A percentile compares a stretch with the other conserved stretches of the same genome.
phyloP scores from a whole-genome alignment of 2,113 vertebrate species.

The Hystrix cristata region DNA sequence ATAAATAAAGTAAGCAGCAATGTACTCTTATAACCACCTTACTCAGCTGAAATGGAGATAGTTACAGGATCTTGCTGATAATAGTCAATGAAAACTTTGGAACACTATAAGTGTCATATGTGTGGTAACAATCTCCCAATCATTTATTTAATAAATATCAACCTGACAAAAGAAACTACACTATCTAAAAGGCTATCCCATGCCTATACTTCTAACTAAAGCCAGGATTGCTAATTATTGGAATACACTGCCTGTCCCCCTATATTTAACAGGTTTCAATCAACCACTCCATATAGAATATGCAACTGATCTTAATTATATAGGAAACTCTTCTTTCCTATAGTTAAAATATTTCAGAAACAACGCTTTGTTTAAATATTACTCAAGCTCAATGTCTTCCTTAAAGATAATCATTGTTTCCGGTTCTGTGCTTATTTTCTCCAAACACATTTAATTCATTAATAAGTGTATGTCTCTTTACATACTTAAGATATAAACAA shows the following conservation, averaged over 20 bases:
- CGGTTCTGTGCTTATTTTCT: conserved; percentile 15
- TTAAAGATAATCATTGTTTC: background rate
- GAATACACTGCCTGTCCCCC: too few relatives aligned
- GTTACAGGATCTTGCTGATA: background rate
- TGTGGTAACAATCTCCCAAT: background rate
- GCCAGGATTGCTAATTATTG: background rate
- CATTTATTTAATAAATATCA: background rate
- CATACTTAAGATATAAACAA: background rate
- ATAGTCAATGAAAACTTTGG: background rate
- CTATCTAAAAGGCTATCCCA: background rate
- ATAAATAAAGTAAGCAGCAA: conserved; percentile 73
- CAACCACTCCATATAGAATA: background rate
- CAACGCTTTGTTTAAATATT: background rate
- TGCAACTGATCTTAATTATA: background rate
- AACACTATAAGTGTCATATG: background rate
- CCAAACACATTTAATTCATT: background rate
- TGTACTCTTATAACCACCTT: background rate
- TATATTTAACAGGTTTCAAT: background rate
- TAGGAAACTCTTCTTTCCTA: background rate
- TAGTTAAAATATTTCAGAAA: background rate
- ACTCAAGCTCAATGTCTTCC: background rate
- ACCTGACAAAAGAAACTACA: background rate
- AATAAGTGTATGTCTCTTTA: background rate
- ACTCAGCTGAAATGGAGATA: background rate
- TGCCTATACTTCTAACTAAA: background rate